Conservation (phyloP, 2,797 vertebrate species). For the Rachycentron canadum region DNA sequence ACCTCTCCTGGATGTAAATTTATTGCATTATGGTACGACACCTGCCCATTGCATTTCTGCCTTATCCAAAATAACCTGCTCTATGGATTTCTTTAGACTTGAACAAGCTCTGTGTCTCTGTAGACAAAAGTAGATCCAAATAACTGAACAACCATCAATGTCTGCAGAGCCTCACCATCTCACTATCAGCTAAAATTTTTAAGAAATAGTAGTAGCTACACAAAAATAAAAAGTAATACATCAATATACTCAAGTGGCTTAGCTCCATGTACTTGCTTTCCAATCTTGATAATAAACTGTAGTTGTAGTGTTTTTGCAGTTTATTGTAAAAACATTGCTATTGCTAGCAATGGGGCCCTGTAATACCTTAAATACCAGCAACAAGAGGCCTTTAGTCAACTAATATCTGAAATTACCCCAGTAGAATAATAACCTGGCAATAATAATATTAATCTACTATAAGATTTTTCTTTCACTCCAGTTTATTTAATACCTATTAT, state of each 20-base stretch:
- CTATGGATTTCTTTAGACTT: not conserved
- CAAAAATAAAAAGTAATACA: slow-evolving; percentile 10
- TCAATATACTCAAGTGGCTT: slow-evolving; percentile 11
- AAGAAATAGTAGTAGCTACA: slow-evolving; percentile 2
- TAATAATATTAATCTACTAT: slow-evolving; percentile 58
- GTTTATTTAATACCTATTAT: slow-evolving; percentile 43
- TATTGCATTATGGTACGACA: slow-evolving; percentile 10
- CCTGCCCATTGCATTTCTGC: not conserved
- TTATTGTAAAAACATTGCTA: slow-evolving; percentile 18
- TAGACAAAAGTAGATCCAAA: not conserved
- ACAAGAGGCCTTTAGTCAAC: slow-evolving; percentile 41
- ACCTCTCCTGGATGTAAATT: slow-evolving; percentile 25
- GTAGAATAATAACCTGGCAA: slow-evolving; percentile 34
- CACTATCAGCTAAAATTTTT: slow-evolving; percentile 16
- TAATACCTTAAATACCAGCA: slow-evolving; percentile 33
- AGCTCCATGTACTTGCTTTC: not conserved
- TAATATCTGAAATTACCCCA: slow-evolving; percentile 38
- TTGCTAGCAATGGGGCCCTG: slow-evolving; percentile 26
- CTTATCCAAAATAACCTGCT: slow-evolving; percentile 9
- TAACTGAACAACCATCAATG: not conserved
- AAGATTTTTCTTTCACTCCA: slow-evolving; percentile 41
- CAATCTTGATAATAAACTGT: slow-evolving; percentile 17
- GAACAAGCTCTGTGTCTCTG: not conserved
- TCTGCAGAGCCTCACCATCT: not conserved
- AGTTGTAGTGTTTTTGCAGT: not conserved